These are phyloP conservation scores for Drosophila busckii DNA, from an alignment of 1,140 invertebrate species.

Conservation along the genomic window DNA sequence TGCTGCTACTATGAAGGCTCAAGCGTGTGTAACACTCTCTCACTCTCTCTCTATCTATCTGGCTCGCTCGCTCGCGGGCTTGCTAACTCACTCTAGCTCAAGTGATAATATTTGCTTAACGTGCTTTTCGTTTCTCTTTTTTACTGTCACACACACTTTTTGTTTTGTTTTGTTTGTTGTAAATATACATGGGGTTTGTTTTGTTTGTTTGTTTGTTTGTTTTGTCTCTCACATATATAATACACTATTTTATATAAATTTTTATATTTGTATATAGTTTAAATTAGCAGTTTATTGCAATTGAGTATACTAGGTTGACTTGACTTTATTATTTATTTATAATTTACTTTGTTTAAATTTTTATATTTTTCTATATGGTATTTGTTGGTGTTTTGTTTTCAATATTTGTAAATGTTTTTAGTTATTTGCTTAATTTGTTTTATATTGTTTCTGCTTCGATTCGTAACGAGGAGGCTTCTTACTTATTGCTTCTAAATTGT, in stretches of 20 bases:
- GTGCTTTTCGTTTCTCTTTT: constrained; percentile 8
- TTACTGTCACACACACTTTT: constrained; percentile 19
- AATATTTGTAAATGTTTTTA: constrained; percentile 7
- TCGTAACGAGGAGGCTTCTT: constrained; percentile 35
- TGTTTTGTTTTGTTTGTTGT: constrained; percentile 35
- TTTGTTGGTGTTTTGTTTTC: constrained; percentile 30
- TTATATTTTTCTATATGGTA: constrained; percentile 15
- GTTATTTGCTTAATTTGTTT: not conserved
- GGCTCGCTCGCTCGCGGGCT: not conserved
- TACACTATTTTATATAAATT: constrained; percentile 4
- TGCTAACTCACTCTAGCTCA: not conserved
- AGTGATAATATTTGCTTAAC: not conserved
- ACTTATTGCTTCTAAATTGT: constrained; percentile 33
- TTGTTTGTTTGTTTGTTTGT: too few species aligned
- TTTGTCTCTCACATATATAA: too few species aligned
- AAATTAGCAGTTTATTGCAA: constrained; percentile 65
- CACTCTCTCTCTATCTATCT: constrained; percentile 1
- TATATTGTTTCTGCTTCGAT: constrained; percentile 13
- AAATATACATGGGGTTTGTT: constrained; percentile 53
- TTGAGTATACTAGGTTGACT: constrained; percentile 76
- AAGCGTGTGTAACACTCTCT: constrained; percentile 12
- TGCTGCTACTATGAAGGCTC: constrained; percentile 30
- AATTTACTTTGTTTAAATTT: constrained; percentile 5
- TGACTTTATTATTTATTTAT: constrained; percentile 25
- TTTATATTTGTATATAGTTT: constrained; percentile 48